A percentile compares a stretch with the other conserved stretches of the same genome.
Conservation (phyloP, 2,113 vertebrate species). For the Psilopsiagon aurifrons region DNA sequence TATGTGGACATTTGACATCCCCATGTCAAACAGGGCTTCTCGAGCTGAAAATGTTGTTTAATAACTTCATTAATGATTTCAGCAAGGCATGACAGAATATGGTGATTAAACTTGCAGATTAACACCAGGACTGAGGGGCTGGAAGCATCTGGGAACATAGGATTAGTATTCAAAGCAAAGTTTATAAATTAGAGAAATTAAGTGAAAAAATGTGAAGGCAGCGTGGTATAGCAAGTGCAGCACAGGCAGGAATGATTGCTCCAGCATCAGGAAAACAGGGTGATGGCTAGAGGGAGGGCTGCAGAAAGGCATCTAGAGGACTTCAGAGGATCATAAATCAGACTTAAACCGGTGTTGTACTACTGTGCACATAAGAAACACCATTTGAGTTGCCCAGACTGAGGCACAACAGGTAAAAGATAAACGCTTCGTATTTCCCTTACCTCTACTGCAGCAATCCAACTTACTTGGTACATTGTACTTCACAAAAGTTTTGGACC, state of each 20-base stretch:
- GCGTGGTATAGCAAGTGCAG: background rate
- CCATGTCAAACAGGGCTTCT: background rate
- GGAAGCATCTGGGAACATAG: background rate
- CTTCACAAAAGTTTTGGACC: background rate
- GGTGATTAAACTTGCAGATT: background rate
- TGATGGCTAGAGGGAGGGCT: background rate
- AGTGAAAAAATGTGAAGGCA: background rate
- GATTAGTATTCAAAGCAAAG: background rate
- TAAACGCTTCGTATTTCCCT: background rate
- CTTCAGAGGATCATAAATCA: background rate
- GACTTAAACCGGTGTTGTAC: background rate
- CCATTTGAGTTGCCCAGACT: background rate
- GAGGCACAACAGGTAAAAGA: background rate
- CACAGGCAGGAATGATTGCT: background rate
- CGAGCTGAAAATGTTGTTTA: background rate
- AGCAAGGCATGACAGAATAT: background rate
- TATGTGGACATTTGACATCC: background rate
- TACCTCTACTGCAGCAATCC: background rate
- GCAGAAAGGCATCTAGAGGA: background rate
- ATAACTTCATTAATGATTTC: background rate
- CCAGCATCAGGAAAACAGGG: background rate
- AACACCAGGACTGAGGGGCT: background rate
- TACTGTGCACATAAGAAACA: background rate
- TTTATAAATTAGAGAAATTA: background rate
- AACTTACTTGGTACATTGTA: background rate